A percentile compares a stretch with the other conserved stretches of the same genome.
These are phyloP conservation scores for Trypoxylon attenuatum DNA, from an alignment of 2,888 invertebrate genomes.

Conservation along the genomic window DNA sequence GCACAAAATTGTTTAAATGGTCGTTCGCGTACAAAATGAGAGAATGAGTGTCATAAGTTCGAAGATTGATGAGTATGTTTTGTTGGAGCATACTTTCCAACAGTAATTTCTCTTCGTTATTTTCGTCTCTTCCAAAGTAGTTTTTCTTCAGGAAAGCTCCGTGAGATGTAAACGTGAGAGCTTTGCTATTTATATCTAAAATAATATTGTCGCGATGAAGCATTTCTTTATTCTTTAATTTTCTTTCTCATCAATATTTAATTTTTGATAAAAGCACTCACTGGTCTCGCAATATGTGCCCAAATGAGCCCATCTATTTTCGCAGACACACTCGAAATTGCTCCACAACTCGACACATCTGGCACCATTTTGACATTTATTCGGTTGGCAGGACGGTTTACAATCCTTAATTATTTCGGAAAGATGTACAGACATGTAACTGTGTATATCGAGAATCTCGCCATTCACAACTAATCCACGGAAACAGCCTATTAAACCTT, in stretches of 20 bases:
- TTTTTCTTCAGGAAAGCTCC: constrained; percentile 88
- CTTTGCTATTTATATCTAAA: constrained; percentile 92
- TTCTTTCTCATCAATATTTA: no score
- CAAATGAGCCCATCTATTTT: constrained; percentile 93
- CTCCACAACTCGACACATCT: constrained; percentile 95
- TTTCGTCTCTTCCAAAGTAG: constrained; percentile 79
- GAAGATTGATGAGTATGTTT: constrained; percentile 89
- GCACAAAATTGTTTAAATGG: constrained; percentile 94
- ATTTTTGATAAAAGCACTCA: constrained; percentile 75
- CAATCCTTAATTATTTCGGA: constrained; percentile 95
- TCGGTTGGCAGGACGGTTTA: constrained; percentile 94
- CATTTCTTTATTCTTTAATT: background rate
- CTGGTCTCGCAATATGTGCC: constrained; percentile 94
- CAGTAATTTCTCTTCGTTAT: constrained; percentile 77
- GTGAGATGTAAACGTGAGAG: constrained; percentile 89
- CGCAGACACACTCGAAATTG: constrained; percentile 93
- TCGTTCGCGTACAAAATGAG: constrained; percentile 94
- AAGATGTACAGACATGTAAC: constrained; percentile 93
- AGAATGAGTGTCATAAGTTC: constrained; percentile 89
- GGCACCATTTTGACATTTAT: constrained; percentile 94
- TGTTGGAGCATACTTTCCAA: constrained; percentile 86
- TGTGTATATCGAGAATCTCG: constrained; percentile 92
- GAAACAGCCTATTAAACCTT: constrained; percentile 95
- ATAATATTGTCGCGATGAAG: constrained; percentile 39
- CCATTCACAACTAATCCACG: constrained; percentile 94